Evolutionary conservation across 2,113 vertebrate genomes (phyloP), one percentile per base, ranked within the genome.

Genomic region (Colossoma macropomum): DNA sequence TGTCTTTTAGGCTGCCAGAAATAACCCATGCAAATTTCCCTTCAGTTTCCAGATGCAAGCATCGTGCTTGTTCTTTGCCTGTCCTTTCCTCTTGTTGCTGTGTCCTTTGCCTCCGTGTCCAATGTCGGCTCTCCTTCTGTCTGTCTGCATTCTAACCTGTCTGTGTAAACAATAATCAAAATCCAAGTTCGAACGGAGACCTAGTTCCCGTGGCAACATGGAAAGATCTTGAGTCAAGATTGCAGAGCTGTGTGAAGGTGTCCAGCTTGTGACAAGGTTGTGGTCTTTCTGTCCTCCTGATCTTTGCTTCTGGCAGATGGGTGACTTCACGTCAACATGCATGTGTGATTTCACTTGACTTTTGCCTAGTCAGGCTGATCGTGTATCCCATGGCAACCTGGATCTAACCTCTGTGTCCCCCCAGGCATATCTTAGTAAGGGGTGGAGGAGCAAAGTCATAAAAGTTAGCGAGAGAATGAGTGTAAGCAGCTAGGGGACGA

Each of bases 401-500:
- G 32, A 28, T 71, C 77, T 62, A 82, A 15, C 52, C 60, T 68
- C 65, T 7, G 65, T 2, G 4, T 17, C 19, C 19, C 19, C 52
- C 6, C 52, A 56, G 16, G 19, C 65, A 28, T 60, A 23, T 72
- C 68, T 78, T 77, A 68, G 38, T 27, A 27, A 4, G 10, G 54
- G 70, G 15, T 38, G 54, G 75, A 9, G 54, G 38, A 62, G 16
- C 41, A 69, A 2, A 52, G 45, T 82, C n/a, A 17, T 38, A 45
- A 21, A 66, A 38, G 88, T 90, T 90, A 87, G 83, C 60, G 83
- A 86, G 82, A 87, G 10, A 45, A 32, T 73, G 83, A 88, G 86
- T 92, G 88, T 88, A 87, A 85, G 63, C 85, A 78, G 28, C 88
- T 84, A 83, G 82, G 65, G 85, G 85, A 86, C 80, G 83, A 89